Evolutionary conservation across 2,113 vertebrate genomes (phyloP).

Genomic region (Epinephelus lanceolatus): DNA sequence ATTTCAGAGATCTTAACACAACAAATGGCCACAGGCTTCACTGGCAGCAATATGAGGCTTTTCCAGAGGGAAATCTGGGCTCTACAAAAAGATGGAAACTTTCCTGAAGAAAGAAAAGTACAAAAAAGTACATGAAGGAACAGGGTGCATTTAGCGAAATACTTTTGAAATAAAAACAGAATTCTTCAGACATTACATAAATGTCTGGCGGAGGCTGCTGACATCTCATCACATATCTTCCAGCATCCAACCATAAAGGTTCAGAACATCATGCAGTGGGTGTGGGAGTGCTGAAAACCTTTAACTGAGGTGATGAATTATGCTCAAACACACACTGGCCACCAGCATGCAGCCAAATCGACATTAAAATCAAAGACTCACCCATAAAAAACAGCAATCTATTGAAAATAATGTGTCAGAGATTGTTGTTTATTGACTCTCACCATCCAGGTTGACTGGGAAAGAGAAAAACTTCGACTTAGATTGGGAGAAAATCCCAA

Average conservation of each 20-base stretch:
- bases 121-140: background rate
- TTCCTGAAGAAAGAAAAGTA: background rate
- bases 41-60: constrained; percentile 1
- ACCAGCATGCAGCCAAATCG: constrained; percentile 33
- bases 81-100: constrained; percentile 14
- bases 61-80: background rate
- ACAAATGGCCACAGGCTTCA: constrained; percentile 1
- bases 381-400: constrained; percentile 29
- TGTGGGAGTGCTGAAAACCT: constrained; percentile 10
- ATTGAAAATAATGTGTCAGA: constrained; percentile 15
- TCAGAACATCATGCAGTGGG: background rate
- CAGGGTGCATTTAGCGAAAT: background rate
- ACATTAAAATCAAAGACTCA: background rate
- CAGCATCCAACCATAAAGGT: constrained; percentile 22
- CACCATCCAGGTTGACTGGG: background rate
- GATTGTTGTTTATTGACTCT: constrained; percentile 44
- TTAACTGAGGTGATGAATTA: constrained; percentile 30
- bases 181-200: constrained; percentile 31
- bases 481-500: constrained; percentile 14
- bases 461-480: background rate
- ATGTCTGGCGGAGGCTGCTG: constrained; percentile 2
- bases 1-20: constrained; percentile 18
- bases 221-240: constrained; percentile 25
- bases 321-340: constrained; percentile 21
- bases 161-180: constrained; percentile 12